Base-by-base conservation (phyloP, 2,797 vertebrate species). In the Poeciliopsis presidionis region DNA sequence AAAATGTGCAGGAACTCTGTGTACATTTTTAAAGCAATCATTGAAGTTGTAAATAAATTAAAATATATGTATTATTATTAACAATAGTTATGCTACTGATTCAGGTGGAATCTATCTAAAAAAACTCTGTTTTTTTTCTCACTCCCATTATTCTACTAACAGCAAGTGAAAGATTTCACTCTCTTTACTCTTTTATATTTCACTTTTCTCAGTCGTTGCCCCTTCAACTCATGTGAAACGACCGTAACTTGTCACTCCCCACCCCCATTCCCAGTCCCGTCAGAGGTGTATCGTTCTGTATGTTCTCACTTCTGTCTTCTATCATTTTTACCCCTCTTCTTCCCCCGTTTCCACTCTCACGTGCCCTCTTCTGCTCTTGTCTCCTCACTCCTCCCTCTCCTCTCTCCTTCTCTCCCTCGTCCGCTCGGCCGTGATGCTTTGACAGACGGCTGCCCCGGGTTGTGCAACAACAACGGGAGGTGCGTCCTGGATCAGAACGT, bases 391-490 rank as follows among this genome's bases (percentile, higher is more conserved):
- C 67, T 57, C 63, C 75, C 75, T 77, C 53, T 36, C 47, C 49
- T 77, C 63, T 73, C 81, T 89, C 81, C 82, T 81, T 74, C 85
- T 65, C 33, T 79, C 55, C 78, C 80, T 82, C 81, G 81, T 82
- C 89, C 67, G 74, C 84, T 51, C 77, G 53, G 76, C 74, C 85
- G 79, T 92, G 90, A 89, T 95, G 90, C 93, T 91, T 95, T 92
- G 93, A 95, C 97, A 99, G 98, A 99, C 93, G 98, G 98, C 80
- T 99, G 98, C 89, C 98, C 98, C 1, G 98, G 98, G 51, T 94
- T 99, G 84, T 99, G 98, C 92, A 99, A 99, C 94, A 99, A 97
- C 96, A 99, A 99, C 9, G 98, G 98, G 84, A 96, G 98, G 84
- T 99, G 98, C 85, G 97, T 98, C 0, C 94, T 99, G 94, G 98